Evolutionary conservation across 2,113 vertebrate species (phyloP).

Genomic region (Steatornis caripensis): DNA sequence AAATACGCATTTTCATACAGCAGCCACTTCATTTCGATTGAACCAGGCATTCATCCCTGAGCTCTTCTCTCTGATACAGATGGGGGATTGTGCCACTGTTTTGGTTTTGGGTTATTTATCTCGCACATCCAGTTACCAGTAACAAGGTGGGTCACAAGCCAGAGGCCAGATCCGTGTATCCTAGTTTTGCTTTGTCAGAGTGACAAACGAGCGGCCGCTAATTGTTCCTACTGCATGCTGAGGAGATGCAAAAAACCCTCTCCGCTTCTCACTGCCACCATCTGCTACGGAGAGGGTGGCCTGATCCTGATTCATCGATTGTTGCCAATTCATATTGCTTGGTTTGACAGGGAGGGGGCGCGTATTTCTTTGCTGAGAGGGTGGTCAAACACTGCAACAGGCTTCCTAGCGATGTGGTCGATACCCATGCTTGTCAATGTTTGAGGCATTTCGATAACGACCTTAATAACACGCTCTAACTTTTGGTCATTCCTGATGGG

Average conservation of each 20-base stretch:
- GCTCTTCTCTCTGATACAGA: neutral
- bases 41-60: neutral
- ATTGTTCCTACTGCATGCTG: neutral
- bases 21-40: neutral
- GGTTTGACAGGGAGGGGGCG: fast-evolving
- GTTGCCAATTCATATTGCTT: neutral
- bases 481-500: neutral
- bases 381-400: neutral
- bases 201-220: neutral
- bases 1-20: neutral
- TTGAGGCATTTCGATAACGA: neutral
- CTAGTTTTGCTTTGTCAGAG: neutral
- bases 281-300: neutral
- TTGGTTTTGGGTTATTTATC: neutral
- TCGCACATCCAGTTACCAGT: neutral
- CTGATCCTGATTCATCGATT: fast-evolving
- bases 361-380: neutral
- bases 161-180: neutral
- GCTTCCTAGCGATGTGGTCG: neutral
- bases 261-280: neutral
- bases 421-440: neutral
- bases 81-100: neutral
- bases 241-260: neutral
- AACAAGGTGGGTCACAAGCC: neutral
- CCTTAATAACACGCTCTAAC: neutral